Evolutionary conservation across 2,797 vertebrate genomes (phyloP).

Genomic region (Danio kyathit): DNA sequence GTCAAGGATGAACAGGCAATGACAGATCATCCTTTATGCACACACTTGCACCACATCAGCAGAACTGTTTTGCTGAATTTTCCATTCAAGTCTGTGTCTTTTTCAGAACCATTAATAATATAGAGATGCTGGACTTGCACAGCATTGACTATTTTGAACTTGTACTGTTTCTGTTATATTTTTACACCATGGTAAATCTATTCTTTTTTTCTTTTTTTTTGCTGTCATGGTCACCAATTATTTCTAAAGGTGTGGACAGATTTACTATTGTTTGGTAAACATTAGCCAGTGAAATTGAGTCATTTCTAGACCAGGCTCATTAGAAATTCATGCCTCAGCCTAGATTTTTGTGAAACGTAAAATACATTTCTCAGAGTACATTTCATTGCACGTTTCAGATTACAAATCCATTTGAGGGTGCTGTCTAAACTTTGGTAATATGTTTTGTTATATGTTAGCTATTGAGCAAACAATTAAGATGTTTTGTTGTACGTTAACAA

Average conservation of each 20-base stretch:
- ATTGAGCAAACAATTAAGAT: no score
- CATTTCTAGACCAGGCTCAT: background rate
- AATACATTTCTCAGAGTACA: no score
- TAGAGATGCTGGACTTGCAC: constrained; percentile 11
- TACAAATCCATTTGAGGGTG: no score
- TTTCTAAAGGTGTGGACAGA: background rate
- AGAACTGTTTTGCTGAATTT: constrained; percentile 69
- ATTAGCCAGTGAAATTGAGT: background rate
- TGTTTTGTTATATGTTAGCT: no score
- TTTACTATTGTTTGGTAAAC: background rate
- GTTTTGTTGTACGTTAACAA: no score
- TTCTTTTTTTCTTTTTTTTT: background rate
- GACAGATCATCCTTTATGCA: constrained; percentile 60
- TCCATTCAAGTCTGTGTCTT: constrained; percentile 65
- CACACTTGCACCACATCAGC: constrained; percentile 72
- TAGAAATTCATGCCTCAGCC: no score
- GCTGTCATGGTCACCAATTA: background rate
- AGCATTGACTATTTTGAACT: background rate
- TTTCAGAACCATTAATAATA: constrained; percentile 40
- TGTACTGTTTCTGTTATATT: background rate
- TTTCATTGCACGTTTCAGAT: no score
- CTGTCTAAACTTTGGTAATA: no score
- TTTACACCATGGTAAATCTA: background rate
- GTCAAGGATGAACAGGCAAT: constrained; percentile 60
- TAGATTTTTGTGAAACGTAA: no score